Evolutionary conservation across 2,888 invertebrate genomes (phyloP).

Genomic region (Micropterix aruncella): DNA sequence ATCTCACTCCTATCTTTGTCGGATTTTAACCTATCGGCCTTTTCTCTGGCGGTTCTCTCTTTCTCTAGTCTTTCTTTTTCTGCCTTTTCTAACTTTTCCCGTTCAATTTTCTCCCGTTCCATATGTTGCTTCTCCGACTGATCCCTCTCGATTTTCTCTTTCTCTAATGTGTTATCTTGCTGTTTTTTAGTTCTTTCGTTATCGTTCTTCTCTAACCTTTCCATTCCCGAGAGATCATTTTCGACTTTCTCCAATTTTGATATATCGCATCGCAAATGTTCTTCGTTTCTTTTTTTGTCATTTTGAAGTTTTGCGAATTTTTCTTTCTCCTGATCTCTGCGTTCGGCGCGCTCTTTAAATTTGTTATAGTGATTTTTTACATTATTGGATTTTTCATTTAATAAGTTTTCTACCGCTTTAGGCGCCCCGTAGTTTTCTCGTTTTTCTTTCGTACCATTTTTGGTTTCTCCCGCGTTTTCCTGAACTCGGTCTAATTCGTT

Average conservation of each 20-base stretch:
- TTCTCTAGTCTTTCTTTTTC: constrained; percentile 29
- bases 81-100: constrained; percentile 19
- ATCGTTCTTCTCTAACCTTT: constrained; percentile 12
- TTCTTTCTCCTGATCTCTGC: constrained; percentile 28
- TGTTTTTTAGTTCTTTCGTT: constrained; percentile 22
- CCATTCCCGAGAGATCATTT: no score
- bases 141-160: constrained; percentile 19
- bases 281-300: constrained; percentile 15
- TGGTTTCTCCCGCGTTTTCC: no score
- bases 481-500: no score
- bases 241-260: constrained; percentile 15
- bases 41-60: constrained; percentile 28
- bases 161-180: constrained; percentile 21
- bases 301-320: constrained; percentile 24
- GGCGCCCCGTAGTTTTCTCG: no score
- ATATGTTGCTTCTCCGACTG: constrained; percentile 16
- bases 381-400: no score
- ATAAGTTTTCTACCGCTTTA: no score
- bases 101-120: constrained; percentile 18
- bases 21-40: constrained; percentile 24
- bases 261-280: constrained; percentile 14
- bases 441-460: no score
- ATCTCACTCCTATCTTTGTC: constrained; percentile 20
- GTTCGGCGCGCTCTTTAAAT: constrained; percentile 36
- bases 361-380: no score